phyloP scores from a whole-genome alignment of 2,113 vertebrate species.

The Vicugna pacos region DNA sequence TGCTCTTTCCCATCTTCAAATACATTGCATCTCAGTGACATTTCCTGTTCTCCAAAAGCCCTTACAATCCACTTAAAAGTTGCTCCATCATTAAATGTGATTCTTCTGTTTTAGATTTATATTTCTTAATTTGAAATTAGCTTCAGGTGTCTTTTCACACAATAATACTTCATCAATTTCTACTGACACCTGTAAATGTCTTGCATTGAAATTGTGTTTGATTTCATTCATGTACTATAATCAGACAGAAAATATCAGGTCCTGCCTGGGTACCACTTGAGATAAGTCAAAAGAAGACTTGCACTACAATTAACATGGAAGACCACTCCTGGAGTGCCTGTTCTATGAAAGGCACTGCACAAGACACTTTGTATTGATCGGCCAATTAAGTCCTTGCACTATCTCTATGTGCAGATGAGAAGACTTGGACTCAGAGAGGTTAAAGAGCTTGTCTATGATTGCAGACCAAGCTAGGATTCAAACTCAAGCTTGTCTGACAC shows the following conservation, averaged over 20 bases:
- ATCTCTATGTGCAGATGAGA: background rate
- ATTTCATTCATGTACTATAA: background rate
- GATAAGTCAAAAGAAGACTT: background rate
- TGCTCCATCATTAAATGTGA: background rate
- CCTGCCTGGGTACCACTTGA: background rate
- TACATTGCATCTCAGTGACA: background rate
- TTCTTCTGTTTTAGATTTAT: background rate
- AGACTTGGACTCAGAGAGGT: background rate
- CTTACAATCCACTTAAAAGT: background rate
- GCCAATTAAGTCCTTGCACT: background rate
- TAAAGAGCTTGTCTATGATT: background rate
- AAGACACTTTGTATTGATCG: background rate
- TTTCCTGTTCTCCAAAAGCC: background rate
- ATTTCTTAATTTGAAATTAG: background rate
- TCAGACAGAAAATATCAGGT: background rate
- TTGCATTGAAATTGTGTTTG: background rate
- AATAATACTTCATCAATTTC: background rate
- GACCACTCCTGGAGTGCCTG: background rate
- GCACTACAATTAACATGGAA: background rate
- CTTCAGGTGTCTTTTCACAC: background rate
- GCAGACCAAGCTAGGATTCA: background rate
- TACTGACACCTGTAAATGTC: background rate
- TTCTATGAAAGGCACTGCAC: background rate
- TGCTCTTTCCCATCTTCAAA: background rate
- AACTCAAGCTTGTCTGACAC: background rate